Percentiles rank a stretch among this genome's conserved stretches.
Evolutionary conservation across 2,797 vertebrate species (phyloP).

Genomic region (Delichon dasypus): DNA sequence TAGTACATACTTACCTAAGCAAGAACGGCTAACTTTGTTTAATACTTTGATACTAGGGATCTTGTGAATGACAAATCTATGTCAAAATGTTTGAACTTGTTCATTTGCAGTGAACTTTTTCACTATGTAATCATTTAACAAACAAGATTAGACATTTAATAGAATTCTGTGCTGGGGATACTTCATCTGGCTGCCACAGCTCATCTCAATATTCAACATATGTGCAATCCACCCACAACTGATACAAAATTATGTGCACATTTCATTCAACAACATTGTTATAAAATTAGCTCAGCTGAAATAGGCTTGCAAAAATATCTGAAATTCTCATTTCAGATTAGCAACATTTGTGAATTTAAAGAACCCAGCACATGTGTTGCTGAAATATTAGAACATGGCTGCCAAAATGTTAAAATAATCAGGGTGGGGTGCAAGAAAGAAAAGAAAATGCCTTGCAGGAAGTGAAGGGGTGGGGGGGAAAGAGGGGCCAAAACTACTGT

Average conservation of each 20-base stretch:
- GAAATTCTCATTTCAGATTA: constrained; percentile 79
- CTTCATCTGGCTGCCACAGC: constrained; percentile 38
- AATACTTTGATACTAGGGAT: neutral
- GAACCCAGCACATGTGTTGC: constrained; percentile 69
- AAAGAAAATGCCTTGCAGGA: constrained; percentile 31
- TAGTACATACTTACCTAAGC: constrained; percentile 13
- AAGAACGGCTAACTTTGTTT: neutral
- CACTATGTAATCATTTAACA: neutral
- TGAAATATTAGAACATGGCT: constrained; percentile 67
- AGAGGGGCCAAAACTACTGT: constrained; percentile 43
- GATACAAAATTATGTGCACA: constrained; percentile 68
- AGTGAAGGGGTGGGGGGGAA: neutral
- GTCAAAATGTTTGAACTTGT: neutral
- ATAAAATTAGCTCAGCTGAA: constrained; percentile 77
- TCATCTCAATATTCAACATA: constrained; percentile 46
- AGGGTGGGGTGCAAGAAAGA: constrained; percentile 50
- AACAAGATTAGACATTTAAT: neutral
- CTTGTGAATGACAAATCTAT: neutral
- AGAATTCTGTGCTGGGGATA: constrained; percentile 8
- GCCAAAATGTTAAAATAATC: constrained; percentile 69
- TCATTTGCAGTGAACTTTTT: neutral
- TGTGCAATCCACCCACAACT: constrained; percentile 31
- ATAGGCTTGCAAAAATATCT: constrained; percentile 75
- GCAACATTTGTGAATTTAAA: constrained; percentile 77
- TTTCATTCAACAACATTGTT: constrained; percentile 74